Percentiles rank a stretch among this genome's conserved stretches.
Conservation (phyloP, 2,797 vertebrate genomes). For the Micrastur ruficollis region DNA sequence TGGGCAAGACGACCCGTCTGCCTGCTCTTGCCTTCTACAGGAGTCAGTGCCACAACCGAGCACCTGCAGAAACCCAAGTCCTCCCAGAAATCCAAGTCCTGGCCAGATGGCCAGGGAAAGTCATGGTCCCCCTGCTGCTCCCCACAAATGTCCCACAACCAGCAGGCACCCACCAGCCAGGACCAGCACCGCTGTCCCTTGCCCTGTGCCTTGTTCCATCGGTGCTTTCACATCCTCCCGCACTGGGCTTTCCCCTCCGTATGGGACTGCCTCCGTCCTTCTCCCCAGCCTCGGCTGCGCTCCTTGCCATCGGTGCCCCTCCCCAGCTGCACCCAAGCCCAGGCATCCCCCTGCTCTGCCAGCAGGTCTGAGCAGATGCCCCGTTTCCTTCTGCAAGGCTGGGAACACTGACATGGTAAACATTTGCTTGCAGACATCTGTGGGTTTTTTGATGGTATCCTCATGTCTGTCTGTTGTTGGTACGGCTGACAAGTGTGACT, state of each 20-base stretch:
- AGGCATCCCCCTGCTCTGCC: background rate
- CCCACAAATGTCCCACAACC: background rate
- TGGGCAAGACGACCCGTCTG: background rate
- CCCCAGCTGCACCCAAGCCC: background rate
- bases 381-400: background rate
- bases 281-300: background rate
- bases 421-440: background rate
- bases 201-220: fast-evolving
- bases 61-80: background rate
- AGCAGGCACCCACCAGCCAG: background rate
- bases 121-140: background rate
- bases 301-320: background rate
- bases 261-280: background rate
- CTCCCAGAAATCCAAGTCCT: background rate
- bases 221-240: background rate
- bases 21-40: background rate
- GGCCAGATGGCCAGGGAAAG: background rate
- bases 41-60: background rate
- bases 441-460: background rate
- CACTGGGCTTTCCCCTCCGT: background rate
- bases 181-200: background rate
- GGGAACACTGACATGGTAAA: background rate
- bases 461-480: background rate
- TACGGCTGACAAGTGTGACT: background rate
- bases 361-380: background rate